phyloP scores from a whole-genome alignment of 1,140 invertebrate genomes.

The Leptinotarsa texana region DNA sequence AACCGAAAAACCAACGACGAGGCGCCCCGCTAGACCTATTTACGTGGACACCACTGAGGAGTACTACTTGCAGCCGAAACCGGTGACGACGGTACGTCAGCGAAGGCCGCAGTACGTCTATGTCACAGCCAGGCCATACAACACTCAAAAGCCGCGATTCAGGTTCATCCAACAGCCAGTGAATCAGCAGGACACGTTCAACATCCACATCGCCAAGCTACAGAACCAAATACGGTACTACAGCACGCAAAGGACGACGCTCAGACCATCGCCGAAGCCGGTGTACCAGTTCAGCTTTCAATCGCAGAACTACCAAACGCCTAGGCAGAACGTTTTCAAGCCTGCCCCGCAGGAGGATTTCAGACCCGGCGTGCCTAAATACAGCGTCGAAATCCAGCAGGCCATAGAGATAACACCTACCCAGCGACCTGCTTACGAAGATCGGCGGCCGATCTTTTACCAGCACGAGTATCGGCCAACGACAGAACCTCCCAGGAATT shows the following conservation, averaged over 20 bases:
- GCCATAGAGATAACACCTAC: slow-evolving; percentile 50
- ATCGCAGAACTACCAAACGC: slow-evolving; percentile 58
- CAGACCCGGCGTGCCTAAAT: slow-evolving; percentile 65
- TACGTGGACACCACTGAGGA: slow-evolving; percentile 54
- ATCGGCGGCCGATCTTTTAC: slow-evolving; percentile 1
- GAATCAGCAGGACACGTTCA: slow-evolving; percentile 46
- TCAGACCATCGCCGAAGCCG: slow-evolving; percentile 56
- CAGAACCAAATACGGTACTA: slow-evolving; percentile 53
- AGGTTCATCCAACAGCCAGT: slow-evolving; percentile 40
- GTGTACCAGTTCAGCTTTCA: slow-evolving; percentile 66
- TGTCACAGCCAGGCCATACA: slow-evolving; percentile 45
- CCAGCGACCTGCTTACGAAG: slow-evolving; percentile 24
- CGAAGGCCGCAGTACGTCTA: slow-evolving; percentile 47
- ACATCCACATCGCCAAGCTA: slow-evolving; percentile 54
- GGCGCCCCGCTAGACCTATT: slow-evolving; percentile 52
- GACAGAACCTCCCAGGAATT: slow-evolving; percentile 53
- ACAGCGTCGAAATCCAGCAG: slow-evolving; percentile 60
- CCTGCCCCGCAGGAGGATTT: slow-evolving; percentile 59
- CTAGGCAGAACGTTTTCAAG: slow-evolving; percentile 57
- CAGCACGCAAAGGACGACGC: slow-evolving; percentile 57
- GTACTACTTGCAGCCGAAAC: slow-evolving; percentile 39
- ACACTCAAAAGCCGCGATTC: slow-evolving; percentile 50
- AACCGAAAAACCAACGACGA: slow-evolving; percentile 50
- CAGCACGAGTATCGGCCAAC: slow-evolving; percentile 54
- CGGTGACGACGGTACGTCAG: slow-evolving; percentile 12